Conservation (phyloP, 2,797 vertebrate genomes). For the Enteromius radiatus region DNA sequence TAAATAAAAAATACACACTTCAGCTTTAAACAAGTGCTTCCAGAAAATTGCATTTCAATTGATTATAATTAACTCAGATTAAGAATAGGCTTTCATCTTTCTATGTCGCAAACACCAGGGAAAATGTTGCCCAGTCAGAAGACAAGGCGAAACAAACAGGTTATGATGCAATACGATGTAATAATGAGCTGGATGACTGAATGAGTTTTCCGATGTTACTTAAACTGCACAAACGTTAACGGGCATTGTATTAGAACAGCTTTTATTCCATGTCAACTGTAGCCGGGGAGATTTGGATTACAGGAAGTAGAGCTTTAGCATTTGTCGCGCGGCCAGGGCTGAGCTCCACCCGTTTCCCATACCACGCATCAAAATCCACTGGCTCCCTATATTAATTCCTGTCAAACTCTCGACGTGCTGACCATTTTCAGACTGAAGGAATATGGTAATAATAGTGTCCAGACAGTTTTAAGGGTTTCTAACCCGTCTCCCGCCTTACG, state of each 20-base stretch:
- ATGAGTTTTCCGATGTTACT: slow-evolving; percentile 62
- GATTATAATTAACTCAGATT: not conserved
- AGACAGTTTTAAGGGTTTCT: slow-evolving; percentile 18
- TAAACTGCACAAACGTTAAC: slow-evolving; percentile 63
- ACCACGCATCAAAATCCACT: slow-evolving; percentile 4
- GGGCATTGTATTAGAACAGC: slow-evolving; percentile 53
- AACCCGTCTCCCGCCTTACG: slow-evolving; percentile 13
- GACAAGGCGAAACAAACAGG: slow-evolving; percentile 62
- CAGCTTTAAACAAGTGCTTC: slow-evolving; percentile 23
- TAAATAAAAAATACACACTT: slow-evolving; percentile 16
- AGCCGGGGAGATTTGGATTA: slow-evolving; percentile 80
- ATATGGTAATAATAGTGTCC: not conserved
- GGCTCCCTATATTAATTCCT: slow-evolving; percentile 21
- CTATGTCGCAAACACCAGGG: slow-evolving; percentile 64
- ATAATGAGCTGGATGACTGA: slow-evolving; percentile 60
- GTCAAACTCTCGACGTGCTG: slow-evolving; percentile 6
- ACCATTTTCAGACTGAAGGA: slow-evolving; percentile 5
- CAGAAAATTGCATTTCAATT: not conserved
- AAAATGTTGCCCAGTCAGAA: slow-evolving; percentile 66
- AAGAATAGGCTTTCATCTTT: slow-evolving; percentile 25
- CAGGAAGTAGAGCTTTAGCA: slow-evolving; percentile 28
- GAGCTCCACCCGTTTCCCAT: not conserved
- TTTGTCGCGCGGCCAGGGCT: slow-evolving; percentile 11
- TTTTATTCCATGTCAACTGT: slow-evolving; percentile 62
- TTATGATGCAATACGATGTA: slow-evolving; percentile 64